Conservation (phyloP, 2,888 invertebrate species). For the Exocentrus adspersus region DNA sequence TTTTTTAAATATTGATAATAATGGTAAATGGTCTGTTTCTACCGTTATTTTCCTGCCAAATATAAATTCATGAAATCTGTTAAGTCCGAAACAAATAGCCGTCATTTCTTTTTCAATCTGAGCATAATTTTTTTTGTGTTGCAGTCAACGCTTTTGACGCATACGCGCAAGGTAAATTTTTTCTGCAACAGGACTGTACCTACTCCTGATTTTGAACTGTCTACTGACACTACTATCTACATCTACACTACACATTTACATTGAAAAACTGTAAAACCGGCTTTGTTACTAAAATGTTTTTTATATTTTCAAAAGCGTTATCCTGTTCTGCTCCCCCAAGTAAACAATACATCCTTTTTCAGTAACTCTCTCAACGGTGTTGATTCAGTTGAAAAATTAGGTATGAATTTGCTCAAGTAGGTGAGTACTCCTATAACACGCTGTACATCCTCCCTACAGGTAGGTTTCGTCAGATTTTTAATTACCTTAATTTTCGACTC, state of each 20-base stretch:
- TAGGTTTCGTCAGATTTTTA: conserved; percentile 16
- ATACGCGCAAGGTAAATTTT: conserved; percentile 51
- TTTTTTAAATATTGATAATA: conserved; percentile 21
- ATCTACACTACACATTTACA: conserved; percentile 35
- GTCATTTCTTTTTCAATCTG: conserved; percentile 59
- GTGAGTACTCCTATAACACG: conserved; percentile 32
- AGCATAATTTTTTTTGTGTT: conserved; percentile 51
- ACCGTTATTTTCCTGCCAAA: conserved; percentile 28
- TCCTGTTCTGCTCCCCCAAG: conserved; percentile 45
- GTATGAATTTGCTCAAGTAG: conserved; percentile 30
- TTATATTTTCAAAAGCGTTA: conserved; percentile 49
- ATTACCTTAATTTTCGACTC: conserved; percentile 28
- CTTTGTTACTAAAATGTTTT: conserved; percentile 44
- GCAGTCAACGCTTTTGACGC: conserved; percentile 51
- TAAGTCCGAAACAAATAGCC: conserved; percentile 49
- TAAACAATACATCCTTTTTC: conserved; percentile 36
- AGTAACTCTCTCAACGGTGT: conserved; percentile 42
- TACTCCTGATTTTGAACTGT: conserved; percentile 53
- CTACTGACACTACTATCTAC: conserved; percentile 47
- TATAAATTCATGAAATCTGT: neutral
- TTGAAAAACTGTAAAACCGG: conserved; percentile 54
- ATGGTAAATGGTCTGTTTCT: conserved; percentile 42
- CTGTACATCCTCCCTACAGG: conserved; percentile 29
- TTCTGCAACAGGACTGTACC: conserved; percentile 53
- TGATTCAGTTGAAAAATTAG: conserved; percentile 41